Conservation (phyloP, 2,113 vertebrate genomes). For the Brachyhypopomus gauderio region DNA sequence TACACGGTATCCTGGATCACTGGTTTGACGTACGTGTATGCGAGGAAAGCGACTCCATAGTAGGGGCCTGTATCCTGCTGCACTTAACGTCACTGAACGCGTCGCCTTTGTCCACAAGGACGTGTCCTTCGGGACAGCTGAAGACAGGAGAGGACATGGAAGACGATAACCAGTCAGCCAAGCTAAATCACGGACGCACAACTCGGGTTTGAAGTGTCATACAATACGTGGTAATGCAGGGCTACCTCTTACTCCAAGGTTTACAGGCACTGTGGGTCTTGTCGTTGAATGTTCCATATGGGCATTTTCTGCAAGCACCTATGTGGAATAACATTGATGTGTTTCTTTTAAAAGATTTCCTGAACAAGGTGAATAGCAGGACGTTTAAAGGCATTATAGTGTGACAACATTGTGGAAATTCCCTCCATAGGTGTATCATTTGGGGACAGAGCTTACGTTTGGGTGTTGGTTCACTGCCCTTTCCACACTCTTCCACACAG, state of each 20-base stretch:
- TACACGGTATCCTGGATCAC: neutral
- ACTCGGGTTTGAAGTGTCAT: neutral
- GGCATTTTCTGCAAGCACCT: constrained; percentile 70
- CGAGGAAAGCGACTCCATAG: accelerated
- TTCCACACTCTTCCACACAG: constrained; percentile 62
- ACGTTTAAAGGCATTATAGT: neutral
- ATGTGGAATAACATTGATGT: constrained; percentile 3
- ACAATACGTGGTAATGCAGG: neutral
- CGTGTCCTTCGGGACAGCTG: constrained; percentile 60
- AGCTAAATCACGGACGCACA: neutral
- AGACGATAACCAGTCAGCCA: neutral
- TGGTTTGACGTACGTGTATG: neutral
- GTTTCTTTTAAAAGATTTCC: neutral
- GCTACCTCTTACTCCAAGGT: constrained; percentile 66
- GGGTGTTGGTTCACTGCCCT: constrained; percentile 61
- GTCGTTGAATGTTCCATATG: constrained; percentile 69
- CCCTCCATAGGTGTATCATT: neutral
- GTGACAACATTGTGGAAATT: neutral
- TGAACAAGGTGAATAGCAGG: neutral
- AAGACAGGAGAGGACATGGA: neutral
- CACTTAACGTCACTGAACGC: constrained; percentile 62
- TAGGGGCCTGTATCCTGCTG: neutral
- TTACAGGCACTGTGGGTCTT: constrained; percentile 66
- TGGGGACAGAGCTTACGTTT: constrained; percentile 56
- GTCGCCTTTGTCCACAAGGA: constrained; percentile 46